Percentiles rank a stretch among this genome's conserved stretches.
Evolutionary conservation across 2,113 vertebrate genomes (phyloP).

Genomic region (Odontesthes bonariensis): DNA sequence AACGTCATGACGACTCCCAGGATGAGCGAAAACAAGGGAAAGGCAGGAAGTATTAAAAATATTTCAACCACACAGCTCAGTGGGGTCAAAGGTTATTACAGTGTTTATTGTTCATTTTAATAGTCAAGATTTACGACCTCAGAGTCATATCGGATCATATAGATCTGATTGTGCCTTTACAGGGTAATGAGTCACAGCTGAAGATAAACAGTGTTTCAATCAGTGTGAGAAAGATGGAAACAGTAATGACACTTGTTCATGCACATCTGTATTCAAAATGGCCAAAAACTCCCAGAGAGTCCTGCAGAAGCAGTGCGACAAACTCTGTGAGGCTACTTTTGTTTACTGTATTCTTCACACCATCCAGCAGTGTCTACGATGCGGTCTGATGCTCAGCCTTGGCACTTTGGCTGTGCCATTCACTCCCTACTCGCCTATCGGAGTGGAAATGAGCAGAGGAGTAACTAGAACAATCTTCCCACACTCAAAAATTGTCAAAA

Average conservation of each 20-base stretch:
- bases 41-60: no score
- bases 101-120: no score
- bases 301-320: not conserved
- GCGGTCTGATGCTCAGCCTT: not conserved
- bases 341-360: constrained; percentile 1
- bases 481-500: constrained; percentile 19
- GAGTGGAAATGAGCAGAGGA: constrained; percentile 33
- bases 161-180: not conserved
- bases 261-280: constrained; percentile 38
- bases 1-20: no score
- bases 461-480: constrained; percentile 32
- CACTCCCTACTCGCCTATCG: not conserved
- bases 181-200: not conserved
- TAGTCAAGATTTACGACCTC: no score
- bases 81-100: no score
- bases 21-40: no score
- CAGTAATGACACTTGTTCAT: not conserved
- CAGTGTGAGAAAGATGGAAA: not conserved
- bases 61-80: no score
- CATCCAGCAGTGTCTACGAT: not conserved
- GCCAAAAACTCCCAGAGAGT: not conserved
- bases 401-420: not conserved
- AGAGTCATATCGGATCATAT: no score
- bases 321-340: constrained; percentile 3
- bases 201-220: constrained; percentile 5